Evolutionary conservation across 1,140 invertebrate genomes (phyloP), one percentile per base, ranked within the genome.

Genomic region (Zaprionus vittiger): DNA sequence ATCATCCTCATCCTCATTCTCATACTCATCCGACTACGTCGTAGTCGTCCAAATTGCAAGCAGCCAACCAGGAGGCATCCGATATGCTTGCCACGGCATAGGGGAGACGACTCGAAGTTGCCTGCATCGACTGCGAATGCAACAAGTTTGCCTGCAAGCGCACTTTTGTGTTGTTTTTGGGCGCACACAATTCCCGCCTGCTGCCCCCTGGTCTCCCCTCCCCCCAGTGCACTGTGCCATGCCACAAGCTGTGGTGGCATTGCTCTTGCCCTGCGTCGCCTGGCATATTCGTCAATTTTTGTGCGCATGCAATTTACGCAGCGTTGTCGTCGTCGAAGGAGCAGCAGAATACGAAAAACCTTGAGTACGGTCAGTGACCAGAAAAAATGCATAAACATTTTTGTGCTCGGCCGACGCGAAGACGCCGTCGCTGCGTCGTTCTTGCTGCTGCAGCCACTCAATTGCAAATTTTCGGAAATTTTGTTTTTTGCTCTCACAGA

Each of bases 351-450:
- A 89, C 85, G 85, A 89, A 89, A 89, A 89, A 90, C 85, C 85
- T 89, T 89, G 85, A 90, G 85, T 90, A 90, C 85, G 85, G 85
- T 89, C 85, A 89, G 85, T 90, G 85, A 89, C 85, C 85, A 89
- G 70, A 90, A 89, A 87, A 89, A 89, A 89, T 89, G 85, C 85
- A 89, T 89, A 89, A 89, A 89, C 85, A 89, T 89, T 90, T 89
- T 90, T 89, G 81, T 84, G 77, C 76, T 84, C 77, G 61, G 63
- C 71, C 71, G 49, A n/a, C 15, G 67, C 49, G 41, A 28, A 12
- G 62, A 57, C 65, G 34, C 20, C 17, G 41, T 4, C 75, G 63
- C n/a, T 47, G 62, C 31, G 28, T 9, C 22, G 54, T 47, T 56
- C 77, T 24, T 65, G 62, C 31, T 56, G 55, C 11, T 78, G 71